Evolutionary conservation across 2,113 vertebrate species (phyloP).

Genomic region (Alligator sinensis): DNA sequence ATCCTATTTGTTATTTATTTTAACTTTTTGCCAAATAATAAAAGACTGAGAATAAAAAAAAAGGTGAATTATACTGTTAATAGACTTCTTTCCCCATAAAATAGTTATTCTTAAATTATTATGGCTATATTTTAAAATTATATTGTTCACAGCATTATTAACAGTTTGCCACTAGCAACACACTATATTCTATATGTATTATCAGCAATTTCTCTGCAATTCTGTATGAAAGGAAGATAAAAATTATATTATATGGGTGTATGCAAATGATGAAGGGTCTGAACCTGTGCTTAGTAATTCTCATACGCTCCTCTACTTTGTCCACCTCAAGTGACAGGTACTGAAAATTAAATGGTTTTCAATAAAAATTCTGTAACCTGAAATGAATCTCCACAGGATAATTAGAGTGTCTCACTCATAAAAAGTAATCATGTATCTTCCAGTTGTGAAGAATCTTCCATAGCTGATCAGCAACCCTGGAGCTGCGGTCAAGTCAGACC

Average conservation of each 20-base stretch:
- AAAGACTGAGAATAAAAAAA: neutral
- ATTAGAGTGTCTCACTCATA: slow-evolving; percentile 75
- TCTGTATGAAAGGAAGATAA: slow-evolving; percentile 64
- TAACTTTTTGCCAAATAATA: neutral
- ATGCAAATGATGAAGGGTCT: slow-evolving; percentile 65
- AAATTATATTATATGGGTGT: slow-evolving; percentile 59
- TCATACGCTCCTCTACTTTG: slow-evolving; percentile 56
- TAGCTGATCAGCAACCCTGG: slow-evolving; percentile 13
- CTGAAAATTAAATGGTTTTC: slow-evolving; percentile 79
- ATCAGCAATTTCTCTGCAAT: slow-evolving; percentile 45
- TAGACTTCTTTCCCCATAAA: neutral
- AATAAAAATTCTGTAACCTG: slow-evolving; percentile 77
- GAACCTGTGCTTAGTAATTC: slow-evolving; percentile 69
- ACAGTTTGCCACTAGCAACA: slow-evolving; percentile 34
- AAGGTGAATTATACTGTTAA: neutral
- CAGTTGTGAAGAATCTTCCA: slow-evolving; percentile 50
- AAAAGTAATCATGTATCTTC: slow-evolving; percentile 74
- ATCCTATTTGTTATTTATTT: slow-evolving; percentile 44
- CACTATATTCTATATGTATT: slow-evolving; percentile 20
- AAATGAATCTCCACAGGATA: slow-evolving; percentile 76
- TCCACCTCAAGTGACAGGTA: slow-evolving; percentile 73
- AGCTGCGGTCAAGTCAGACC: slow-evolving; percentile 30
- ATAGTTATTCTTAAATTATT: slow-evolving; percentile 21
- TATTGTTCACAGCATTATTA: slow-evolving; percentile 45
- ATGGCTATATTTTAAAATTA: slow-evolving; percentile 48